phyloP scores from a whole-genome alignment of 37 sponge, comb jelly and placozoan species.

The Ianthella basta region DNA sequence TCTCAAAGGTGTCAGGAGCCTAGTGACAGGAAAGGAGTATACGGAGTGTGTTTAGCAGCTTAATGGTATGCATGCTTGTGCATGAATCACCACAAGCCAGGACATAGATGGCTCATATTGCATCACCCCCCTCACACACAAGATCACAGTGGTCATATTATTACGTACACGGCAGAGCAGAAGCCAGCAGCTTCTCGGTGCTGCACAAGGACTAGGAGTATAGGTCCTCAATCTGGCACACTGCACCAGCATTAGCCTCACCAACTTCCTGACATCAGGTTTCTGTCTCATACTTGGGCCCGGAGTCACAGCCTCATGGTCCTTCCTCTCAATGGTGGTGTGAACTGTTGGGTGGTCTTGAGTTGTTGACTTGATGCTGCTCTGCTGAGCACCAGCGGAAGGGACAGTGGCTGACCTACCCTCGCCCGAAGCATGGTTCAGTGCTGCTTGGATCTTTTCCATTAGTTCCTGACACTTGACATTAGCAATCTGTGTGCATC shows the following conservation, averaged over 20 bases:
- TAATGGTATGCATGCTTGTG: too few species aligned
- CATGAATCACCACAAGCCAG: too few species aligned
- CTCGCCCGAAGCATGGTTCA: neutral
- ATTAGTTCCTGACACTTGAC: conserved; percentile 70
- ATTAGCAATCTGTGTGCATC: conserved; percentile 69
- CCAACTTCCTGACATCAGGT: conserved; percentile 16
- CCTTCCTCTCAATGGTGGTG: neutral
- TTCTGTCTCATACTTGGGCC: neutral
- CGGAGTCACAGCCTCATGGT: neutral
- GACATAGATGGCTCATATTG: too few species aligned
- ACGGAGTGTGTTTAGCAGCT: too few species aligned
- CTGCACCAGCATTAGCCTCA: neutral
- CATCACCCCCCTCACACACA: too few species aligned
- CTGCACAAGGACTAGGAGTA: too few species aligned
- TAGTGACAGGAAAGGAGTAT: neutral
- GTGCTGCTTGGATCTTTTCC: conserved; percentile 53
- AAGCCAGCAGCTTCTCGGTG: too few species aligned
- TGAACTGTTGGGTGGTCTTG: too few species aligned
- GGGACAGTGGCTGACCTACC: neutral
- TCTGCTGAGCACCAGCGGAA: neutral
- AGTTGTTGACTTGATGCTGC: conserved; percentile 23
- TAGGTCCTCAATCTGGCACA: too few species aligned
- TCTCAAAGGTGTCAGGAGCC: conserved; percentile 51
- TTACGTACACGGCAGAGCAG: too few species aligned
- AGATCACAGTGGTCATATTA: too few species aligned